Evolutionary conservation across 2,888 invertebrate genomes (phyloP).

Genomic region (Standfussiana lucernea): DNA sequence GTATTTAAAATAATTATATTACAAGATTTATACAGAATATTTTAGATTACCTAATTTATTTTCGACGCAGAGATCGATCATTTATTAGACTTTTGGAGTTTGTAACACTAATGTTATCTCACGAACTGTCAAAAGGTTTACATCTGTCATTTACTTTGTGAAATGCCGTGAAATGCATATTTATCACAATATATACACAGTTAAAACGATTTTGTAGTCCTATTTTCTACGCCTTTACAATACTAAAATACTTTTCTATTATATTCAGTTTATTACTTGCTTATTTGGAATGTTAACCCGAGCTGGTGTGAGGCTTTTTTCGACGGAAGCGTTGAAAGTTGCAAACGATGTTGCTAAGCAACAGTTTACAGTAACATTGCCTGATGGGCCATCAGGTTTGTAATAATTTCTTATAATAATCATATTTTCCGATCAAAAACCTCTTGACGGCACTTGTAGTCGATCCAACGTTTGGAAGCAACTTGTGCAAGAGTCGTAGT

Average conservation of each 20-base stretch:
- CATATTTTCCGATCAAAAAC: not conserved
- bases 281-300: conserved; percentile 85
- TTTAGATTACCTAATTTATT: not conserved
- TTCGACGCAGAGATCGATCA: not conserved
- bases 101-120: conserved; percentile 1
- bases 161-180: no score
- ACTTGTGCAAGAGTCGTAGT: not conserved
- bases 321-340: conserved; percentile 83
- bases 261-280: conserved; percentile 7
- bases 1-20: not conserved
- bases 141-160: not conserved
- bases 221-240: not conserved
- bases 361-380: conserved; percentile 83
- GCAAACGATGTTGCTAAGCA: conserved; percentile 88
- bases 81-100: not conserved
- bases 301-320: conserved; percentile 79
- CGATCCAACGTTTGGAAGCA: not conserved
- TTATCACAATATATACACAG: no score
- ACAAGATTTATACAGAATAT: not conserved
- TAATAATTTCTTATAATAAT: not conserved
- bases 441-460: not conserved
- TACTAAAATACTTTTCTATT: not conserved
- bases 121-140: conserved; percentile 25
- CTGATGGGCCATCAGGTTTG: conserved; percentile 70
- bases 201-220: not conserved